phyloP scores from a whole-genome alignment of 2,888 invertebrate species.

The Cynaeus angustus region DNA sequence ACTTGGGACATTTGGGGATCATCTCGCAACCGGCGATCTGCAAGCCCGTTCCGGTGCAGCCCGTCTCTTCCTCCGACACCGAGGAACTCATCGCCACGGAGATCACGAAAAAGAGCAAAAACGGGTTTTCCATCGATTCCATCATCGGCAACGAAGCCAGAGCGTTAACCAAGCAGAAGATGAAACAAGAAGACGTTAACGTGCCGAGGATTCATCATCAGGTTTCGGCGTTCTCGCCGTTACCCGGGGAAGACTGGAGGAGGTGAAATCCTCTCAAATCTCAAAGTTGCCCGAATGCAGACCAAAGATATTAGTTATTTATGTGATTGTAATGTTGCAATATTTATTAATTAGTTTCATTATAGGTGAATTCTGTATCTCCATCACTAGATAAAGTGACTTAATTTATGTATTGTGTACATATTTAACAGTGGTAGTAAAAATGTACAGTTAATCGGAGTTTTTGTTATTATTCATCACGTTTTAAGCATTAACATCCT shows the following conservation, averaged over 20 bases:
- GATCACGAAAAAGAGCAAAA: conserved; percentile 73
- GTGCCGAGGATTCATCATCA: conserved; percentile 70
- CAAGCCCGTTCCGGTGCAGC: conserved; percentile 70
- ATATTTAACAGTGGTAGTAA: conserved; percentile 19
- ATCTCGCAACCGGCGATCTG: conserved; percentile 72
- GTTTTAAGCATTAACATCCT: not conserved
- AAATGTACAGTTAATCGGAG: conserved; percentile 47
- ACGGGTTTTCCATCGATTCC: conserved; percentile 78
- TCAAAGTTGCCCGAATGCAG: conserved; percentile 53
- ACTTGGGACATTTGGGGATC: conserved; percentile 71
- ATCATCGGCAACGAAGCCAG: conserved; percentile 73
- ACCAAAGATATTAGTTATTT: conserved; percentile 61
- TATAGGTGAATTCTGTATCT: conserved; percentile 49
- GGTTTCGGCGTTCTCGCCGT: conserved; percentile 82
- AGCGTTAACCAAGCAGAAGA: conserved; percentile 57
- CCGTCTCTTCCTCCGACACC: conserved; percentile 63
- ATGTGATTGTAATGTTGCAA: conserved; percentile 68
- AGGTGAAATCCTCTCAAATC: conserved; percentile 74
- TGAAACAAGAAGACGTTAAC: conserved; percentile 55
- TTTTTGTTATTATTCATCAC: conserved; percentile 53
- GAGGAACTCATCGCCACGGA: conserved; percentile 67
- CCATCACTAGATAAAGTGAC: conserved; percentile 17
- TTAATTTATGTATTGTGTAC: conserved; percentile 38
- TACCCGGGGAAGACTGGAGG: conserved; percentile 79
- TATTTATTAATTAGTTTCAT: conserved; percentile 58